Conservation (phyloP, 2,888 invertebrate species). For the Perizoma flavofasciatum region DNA sequence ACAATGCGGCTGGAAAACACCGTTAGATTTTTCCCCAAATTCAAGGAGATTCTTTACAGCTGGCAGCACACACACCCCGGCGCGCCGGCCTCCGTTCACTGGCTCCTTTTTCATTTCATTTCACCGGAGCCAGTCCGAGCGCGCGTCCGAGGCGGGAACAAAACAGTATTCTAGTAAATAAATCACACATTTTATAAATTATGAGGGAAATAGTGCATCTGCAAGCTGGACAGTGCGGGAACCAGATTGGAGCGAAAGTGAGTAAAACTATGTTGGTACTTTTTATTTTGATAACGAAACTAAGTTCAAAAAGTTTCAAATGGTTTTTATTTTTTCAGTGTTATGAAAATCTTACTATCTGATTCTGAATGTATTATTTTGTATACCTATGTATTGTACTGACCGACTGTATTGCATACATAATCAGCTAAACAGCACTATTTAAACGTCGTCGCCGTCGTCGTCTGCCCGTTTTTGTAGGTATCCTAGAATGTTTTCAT, state of each 20-base stretch:
- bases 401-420: no score
- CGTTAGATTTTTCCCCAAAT: constrained; percentile 37
- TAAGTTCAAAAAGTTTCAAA: no score
- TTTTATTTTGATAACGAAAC: no score
- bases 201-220: constrained; percentile 94
- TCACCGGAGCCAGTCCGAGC: constrained; percentile 59
- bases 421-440: no score
- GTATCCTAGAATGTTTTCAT: no score
- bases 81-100: constrained; percentile 42
- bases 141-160: constrained; percentile 53
- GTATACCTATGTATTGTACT: no score
- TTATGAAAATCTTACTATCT: no score
- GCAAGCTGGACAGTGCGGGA: constrained; percentile 93
- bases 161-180: constrained; percentile 47
- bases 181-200: constrained; percentile 49
- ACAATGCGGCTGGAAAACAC: no score
- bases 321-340: no score
- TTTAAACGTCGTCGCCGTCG: no score
- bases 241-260: constrained; percentile 89
- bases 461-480: no score
- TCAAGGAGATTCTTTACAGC: constrained; percentile 39
- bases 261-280: constrained; percentile 43
- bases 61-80: constrained; percentile 67
- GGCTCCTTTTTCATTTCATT: constrained; percentile 59
- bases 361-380: no score